These are phyloP conservation scores for Phoxinus dragarum DNA, from an alignment of 2,797 vertebrate genomes.

Conservation along the genomic window DNA sequence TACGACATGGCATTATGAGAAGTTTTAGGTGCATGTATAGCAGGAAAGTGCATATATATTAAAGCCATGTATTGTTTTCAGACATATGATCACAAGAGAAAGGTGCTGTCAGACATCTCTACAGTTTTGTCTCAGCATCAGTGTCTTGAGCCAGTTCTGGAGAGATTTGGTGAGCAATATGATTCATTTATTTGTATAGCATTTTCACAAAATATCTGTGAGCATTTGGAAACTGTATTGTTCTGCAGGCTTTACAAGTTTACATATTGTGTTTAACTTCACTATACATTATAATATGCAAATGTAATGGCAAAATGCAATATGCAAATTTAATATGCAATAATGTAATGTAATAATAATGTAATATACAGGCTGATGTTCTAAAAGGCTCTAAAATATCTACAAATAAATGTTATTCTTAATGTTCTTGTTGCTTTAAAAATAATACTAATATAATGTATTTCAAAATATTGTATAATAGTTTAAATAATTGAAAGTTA, in stretches of 20 bases:
- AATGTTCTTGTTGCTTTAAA: not conserved
- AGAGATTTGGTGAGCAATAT: constrained; percentile 83
- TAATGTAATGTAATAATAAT: no score
- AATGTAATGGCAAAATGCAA: no score
- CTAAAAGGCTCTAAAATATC: not conserved
- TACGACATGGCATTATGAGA: not conserved
- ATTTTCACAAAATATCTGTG: not conserved
- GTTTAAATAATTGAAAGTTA: not conserved
- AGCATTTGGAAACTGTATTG: not conserved
- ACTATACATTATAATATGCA: not conserved
- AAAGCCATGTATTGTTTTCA: constrained; percentile 63
- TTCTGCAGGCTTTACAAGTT: not conserved
- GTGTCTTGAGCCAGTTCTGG: constrained; percentile 85
- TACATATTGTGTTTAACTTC: not conserved
- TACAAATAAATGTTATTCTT: not conserved
- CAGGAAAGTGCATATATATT: not conserved
- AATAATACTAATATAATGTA: not conserved
- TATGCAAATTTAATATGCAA: no score
- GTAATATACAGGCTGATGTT: not conserved
- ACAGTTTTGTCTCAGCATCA: constrained; percentile 82
- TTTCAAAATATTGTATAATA: not conserved
- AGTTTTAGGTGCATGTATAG: not conserved
- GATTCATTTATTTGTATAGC: not conserved
- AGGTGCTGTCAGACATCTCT: constrained; percentile 84
- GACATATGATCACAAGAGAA: constrained; percentile 84